Conservation (phyloP, 2,888 invertebrate species). For the Bhutanitis thaidina region DNA sequence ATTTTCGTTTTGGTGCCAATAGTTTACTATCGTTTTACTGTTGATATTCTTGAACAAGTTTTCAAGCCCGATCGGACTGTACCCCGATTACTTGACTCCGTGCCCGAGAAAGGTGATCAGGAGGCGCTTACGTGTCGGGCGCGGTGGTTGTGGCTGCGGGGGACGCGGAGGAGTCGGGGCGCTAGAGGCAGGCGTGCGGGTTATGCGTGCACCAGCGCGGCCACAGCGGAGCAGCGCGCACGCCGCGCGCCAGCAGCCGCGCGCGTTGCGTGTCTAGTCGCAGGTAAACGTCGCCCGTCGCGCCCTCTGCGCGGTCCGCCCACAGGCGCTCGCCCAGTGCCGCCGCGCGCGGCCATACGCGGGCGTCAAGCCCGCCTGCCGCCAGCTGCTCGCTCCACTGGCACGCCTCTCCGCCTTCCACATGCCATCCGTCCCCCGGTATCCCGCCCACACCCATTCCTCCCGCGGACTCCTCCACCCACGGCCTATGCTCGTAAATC, state of each 20-base stretch:
- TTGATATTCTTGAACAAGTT: no score
- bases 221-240: slow-evolving; percentile 86
- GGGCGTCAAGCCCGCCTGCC: slow-evolving; percentile 85
- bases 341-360: slow-evolving; percentile 91
- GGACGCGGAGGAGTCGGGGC: not conserved
- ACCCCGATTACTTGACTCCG: no score
- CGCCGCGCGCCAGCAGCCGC: slow-evolving; percentile 81
- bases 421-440: slow-evolving; percentile 72
- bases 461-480: slow-evolving; percentile 77
- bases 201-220: slow-evolving; percentile 89
- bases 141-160: not conserved
- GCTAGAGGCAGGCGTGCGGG: slow-evolving; percentile 84
- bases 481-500: slow-evolving; percentile 90
- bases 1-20: no score
- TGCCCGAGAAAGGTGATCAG: no score
- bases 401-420: slow-evolving; percentile 89
- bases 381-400: slow-evolving; percentile 92
- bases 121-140: no score
- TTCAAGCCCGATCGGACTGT: no score
- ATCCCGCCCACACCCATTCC: slow-evolving; percentile 27
- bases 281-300: slow-evolving; percentile 82
- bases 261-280: slow-evolving; percentile 84
- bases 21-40: no score
- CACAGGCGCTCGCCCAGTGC: slow-evolving; percentile 90
- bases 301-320: slow-evolving; percentile 80